These are phyloP conservation scores for Tuberolachnus salignus DNA, from an alignment of 2,888 invertebrate species.

Conservation along the genomic window DNA sequence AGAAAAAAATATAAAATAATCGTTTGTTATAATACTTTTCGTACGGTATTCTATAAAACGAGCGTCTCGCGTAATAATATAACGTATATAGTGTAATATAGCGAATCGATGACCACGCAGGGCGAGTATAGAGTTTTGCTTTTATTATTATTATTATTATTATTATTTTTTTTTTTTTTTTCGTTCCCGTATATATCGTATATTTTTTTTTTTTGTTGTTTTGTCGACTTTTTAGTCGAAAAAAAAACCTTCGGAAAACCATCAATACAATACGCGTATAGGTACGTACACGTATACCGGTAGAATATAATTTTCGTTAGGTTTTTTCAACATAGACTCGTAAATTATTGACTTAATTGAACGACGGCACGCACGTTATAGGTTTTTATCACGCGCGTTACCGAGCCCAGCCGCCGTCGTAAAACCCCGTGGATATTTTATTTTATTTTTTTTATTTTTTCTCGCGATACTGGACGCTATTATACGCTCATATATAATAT, in stretches of 20 bases:
- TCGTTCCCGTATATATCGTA: too few relatives aligned
- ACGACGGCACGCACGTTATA: conserved; percentile 33
- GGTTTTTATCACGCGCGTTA: not conserved
- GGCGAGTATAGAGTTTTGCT: not conserved
- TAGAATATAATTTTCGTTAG: not conserved
- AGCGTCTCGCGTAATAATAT: too few relatives aligned
- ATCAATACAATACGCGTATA: not conserved
- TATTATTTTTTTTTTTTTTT: too few relatives aligned
- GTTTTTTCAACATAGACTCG: conserved; percentile 11
- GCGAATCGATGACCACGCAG: not conserved
- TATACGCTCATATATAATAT: not conserved
- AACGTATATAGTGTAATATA: too few relatives aligned
- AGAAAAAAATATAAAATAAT: too few relatives aligned
- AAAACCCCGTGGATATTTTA: not conserved
- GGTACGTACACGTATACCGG: not conserved
- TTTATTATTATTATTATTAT: not conserved
- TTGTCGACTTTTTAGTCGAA: not conserved
- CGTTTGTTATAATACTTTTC: too few relatives aligned
- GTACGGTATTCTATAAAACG: too few relatives aligned
- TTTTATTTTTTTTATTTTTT: not conserved
- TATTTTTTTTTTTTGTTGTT: not conserved
- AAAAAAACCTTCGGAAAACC: not conserved
- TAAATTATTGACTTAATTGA: conserved; percentile 51
- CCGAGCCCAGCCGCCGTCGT: not conserved
- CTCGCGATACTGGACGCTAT: not conserved